Percentiles rank a stretch among this genome's conserved stretches.
phyloP scores from a whole-genome alignment of 2,113 vertebrate species.

The Pachypanchax playfairii region DNA sequence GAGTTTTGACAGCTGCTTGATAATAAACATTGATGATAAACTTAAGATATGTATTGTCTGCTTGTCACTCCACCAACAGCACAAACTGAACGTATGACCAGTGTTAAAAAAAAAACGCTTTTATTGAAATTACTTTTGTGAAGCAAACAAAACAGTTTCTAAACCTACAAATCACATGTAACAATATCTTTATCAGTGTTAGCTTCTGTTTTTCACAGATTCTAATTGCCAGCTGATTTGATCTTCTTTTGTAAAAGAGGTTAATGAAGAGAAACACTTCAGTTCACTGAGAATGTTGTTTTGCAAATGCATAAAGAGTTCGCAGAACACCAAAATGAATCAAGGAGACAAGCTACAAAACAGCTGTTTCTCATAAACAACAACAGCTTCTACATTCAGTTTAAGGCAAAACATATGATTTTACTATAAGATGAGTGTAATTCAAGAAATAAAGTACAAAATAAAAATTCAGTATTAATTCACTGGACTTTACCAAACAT shows the following conservation, averaged over 20 bases:
- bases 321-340: conserved; percentile 23
- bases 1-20: background rate
- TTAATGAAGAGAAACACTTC: background rate
- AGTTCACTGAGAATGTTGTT: too few relatives aligned
- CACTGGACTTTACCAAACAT: too few relatives aligned
- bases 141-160: conserved; percentile 7
- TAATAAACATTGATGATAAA: background rate
- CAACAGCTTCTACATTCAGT: conserved; percentile 22
- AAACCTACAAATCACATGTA: too few relatives aligned
- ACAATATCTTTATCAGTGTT: too few relatives aligned
- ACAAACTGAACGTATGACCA: background rate
- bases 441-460: background rate
- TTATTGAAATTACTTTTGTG: conserved; percentile 3
- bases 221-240: conserved; percentile 13
- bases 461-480: too few relatives aligned
- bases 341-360: conserved; percentile 3
- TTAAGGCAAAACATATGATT: conserved; percentile 14
- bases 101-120: background rate
- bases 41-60: background rate
- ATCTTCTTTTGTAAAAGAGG: conserved; percentile 2
- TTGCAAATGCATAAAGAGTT: conserved; percentile 17
- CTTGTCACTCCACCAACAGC: background rate
- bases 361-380: background rate
- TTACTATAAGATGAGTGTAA: background rate
- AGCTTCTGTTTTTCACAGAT: background rate